These are phyloP conservation scores for Phalanger gymnotis DNA, from an alignment of 2,797 vertebrate genomes.

Conservation along the genomic window DNA sequence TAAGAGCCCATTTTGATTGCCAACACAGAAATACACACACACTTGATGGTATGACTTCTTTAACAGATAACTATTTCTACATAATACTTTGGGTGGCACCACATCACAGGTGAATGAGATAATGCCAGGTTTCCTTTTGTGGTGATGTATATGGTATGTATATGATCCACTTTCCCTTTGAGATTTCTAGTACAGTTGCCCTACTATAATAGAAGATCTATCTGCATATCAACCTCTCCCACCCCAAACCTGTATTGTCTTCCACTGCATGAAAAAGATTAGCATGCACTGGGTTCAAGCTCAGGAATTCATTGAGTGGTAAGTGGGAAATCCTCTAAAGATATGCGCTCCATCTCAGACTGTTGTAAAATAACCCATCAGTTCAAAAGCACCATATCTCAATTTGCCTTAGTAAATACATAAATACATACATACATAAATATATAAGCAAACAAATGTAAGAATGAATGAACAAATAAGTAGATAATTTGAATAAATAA, in stretches of 20 bases:
- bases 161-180: background rate
- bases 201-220: background rate
- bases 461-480: background rate
- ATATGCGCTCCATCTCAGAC: background rate
- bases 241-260: background rate
- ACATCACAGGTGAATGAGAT: background rate
- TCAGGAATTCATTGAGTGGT: background rate
- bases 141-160: background rate
- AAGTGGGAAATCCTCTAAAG: too few relatives aligned
- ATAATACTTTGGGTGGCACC: background rate
- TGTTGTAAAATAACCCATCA: background rate
- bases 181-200: background rate
- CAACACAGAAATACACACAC: too few relatives aligned
- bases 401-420: background rate
- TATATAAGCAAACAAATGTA: background rate
- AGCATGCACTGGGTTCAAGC: background rate
- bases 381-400: background rate
- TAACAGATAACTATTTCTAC: background rate
- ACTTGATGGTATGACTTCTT: background rate
- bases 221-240: background rate
- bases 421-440: background rate
- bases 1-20: too few relatives aligned
- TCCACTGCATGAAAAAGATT: background rate
- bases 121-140: background rate
- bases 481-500: background rate